These are phyloP conservation scores for Cheirogaleus medius DNA, from an alignment of 2,113 vertebrate genomes.

Conservation along the genomic window DNA sequence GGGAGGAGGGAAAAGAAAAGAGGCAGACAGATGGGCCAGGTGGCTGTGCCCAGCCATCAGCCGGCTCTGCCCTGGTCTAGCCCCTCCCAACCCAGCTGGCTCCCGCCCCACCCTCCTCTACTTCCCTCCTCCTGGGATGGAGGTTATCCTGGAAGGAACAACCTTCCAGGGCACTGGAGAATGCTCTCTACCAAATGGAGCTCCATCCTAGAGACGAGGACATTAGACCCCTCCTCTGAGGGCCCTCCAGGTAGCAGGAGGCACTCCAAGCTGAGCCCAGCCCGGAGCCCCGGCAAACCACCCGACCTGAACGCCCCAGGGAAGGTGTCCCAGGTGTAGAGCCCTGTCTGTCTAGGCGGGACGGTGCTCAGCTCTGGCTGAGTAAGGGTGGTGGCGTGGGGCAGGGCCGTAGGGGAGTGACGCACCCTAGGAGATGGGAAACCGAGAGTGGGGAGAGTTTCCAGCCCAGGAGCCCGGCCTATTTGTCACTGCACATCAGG, in stretches of 20 bases:
- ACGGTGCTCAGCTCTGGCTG: fast-evolving
- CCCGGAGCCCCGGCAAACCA: not conserved
- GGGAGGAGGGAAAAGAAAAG: not conserved
- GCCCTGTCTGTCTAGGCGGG: not conserved
- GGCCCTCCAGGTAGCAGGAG: too few species aligned
- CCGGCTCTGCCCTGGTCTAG: not conserved
- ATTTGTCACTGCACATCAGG: not conserved
- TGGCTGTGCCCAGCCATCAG: not conserved
- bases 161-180: not conserved
- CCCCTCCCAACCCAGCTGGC: not conserved
- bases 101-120: not conserved
- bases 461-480: not conserved
- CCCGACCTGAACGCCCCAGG: too few species aligned
- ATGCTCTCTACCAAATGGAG: not conserved
- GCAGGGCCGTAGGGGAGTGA: not conserved
- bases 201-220: not conserved
- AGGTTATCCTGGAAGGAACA: not conserved
- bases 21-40: not conserved
- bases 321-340: not conserved
- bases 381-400: not conserved
- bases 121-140: not conserved
- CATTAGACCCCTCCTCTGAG: not conserved
- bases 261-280: not conserved
- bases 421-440: not conserved
- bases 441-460: not conserved